phyloP scores from a whole-genome alignment of 2,113 vertebrate species.

The Oxyruncus cristatus region DNA sequence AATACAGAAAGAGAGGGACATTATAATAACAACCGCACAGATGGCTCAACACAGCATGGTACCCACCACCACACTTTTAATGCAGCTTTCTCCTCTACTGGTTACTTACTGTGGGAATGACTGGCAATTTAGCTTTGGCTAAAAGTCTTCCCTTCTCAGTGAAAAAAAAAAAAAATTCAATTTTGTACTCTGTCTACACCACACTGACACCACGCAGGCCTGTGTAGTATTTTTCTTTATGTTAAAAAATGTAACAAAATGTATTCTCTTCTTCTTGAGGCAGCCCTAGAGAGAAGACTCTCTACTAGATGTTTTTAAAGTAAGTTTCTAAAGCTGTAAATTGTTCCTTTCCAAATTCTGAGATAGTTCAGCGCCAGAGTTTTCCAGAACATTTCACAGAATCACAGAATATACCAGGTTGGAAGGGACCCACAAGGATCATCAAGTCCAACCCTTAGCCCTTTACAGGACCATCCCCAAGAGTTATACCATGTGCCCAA shows the following conservation, averaged over 20 bases:
- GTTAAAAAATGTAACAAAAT: background rate
- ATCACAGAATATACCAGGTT: background rate
- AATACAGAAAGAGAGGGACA: background rate
- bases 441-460: background rate
- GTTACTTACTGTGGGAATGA: background rate
- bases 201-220: background rate
- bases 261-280: background rate
- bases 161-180: background rate
- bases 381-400: background rate
- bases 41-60: background rate
- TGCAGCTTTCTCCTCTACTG: background rate
- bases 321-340: background rate
- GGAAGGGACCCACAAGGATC: background rate
- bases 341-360: background rate
- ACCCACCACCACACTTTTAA: background rate
- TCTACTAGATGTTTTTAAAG: background rate
- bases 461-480: background rate
- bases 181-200: background rate
- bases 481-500: background rate
- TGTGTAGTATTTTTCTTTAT: background rate
- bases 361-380: background rate
- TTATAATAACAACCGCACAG: background rate
- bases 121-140: background rate
- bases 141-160: background rate
- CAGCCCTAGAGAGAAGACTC: background rate